Conservation (phyloP, 2,113 vertebrate species). For the Cyanoramphus novaezelandiae region DNA sequence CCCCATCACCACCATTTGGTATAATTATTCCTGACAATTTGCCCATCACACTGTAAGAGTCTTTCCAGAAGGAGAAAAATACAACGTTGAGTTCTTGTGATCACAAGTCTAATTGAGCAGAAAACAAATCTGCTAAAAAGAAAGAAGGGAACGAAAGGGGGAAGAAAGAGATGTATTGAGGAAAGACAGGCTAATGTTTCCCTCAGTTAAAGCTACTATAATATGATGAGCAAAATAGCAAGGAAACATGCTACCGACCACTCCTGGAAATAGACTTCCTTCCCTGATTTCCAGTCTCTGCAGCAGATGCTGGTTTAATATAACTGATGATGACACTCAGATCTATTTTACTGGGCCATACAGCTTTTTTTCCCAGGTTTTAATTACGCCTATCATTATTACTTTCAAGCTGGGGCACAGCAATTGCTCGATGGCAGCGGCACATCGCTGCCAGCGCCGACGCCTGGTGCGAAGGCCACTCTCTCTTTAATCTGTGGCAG, state of each 20-base stretch:
- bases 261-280: neutral
- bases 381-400: neutral
- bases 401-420: neutral
- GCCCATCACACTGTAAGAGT: slow-evolving; percentile 73
- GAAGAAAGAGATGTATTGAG: neutral
- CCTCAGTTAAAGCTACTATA: slow-evolving; percentile 62
- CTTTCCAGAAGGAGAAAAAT: slow-evolving; percentile 80
- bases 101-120: slow-evolving; percentile 80
- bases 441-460: neutral
- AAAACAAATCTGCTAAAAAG: slow-evolving; percentile 81
- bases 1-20: slow-evolving; percentile 62
- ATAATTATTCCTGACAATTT: slow-evolving; percentile 83
- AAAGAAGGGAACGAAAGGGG: neutral
- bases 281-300: neutral
- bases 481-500: neutral
- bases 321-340: neutral
- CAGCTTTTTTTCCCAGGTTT: neutral
- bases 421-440: neutral
- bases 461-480: neutral
- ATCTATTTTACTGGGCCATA: neutral
- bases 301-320: neutral
- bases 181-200: slow-evolving; percentile 53
- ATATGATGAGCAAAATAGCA: slow-evolving; percentile 42
- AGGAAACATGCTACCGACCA: slow-evolving; percentile 6
- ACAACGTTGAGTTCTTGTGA: slow-evolving; percentile 77